phyloP scores from a whole-genome alignment of 2,888 invertebrate genomes.

The Amitus sp. region DNA sequence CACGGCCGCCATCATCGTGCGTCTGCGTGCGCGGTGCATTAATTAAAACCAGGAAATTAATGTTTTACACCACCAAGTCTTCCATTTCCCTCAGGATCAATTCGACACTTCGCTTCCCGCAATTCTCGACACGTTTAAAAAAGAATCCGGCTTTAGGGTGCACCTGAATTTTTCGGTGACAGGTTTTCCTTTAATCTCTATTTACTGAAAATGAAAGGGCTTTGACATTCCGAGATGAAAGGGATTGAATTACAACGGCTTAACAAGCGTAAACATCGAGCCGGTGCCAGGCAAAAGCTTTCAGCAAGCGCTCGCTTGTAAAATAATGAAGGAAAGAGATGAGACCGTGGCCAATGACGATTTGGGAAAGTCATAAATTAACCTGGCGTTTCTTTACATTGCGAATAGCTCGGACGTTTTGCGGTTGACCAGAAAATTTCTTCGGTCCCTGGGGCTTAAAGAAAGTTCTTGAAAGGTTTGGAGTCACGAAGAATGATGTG shows the following conservation, averaged over 20 bases:
- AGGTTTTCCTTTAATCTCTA: slow-evolving; percentile 1
- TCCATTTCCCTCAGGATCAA: not conserved
- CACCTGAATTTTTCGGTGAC: too few relatives aligned
- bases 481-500: too few relatives aligned
- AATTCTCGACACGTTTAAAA: not conserved
- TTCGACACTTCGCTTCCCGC: not conserved
- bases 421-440: slow-evolving; percentile 51
- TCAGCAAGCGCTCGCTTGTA: slow-evolving; percentile 30
- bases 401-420: slow-evolving; percentile 47
- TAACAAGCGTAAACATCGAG: slow-evolving; percentile 14
- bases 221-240: slow-evolving; percentile 9
- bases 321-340: slow-evolving; percentile 45
- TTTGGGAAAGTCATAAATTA: slow-evolving; percentile 54
- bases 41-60: slow-evolving; percentile 66
- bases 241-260: slow-evolving; percentile 29
- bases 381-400: slow-evolving; percentile 47
- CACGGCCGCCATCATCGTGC: slow-evolving; percentile 59
- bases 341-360: slow-evolving; percentile 42
- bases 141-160: too few relatives aligned
- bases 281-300: slow-evolving; percentile 6
- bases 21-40: slow-evolving; percentile 59
- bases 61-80: slow-evolving; percentile 45
- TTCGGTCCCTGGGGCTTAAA: too few relatives aligned
- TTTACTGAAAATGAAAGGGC: slow-evolving; percentile 16
- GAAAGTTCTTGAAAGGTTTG: too few relatives aligned